Base-by-base conservation (phyloP, 1,140 invertebrate species). In the Brachionus koreanus region DNA sequence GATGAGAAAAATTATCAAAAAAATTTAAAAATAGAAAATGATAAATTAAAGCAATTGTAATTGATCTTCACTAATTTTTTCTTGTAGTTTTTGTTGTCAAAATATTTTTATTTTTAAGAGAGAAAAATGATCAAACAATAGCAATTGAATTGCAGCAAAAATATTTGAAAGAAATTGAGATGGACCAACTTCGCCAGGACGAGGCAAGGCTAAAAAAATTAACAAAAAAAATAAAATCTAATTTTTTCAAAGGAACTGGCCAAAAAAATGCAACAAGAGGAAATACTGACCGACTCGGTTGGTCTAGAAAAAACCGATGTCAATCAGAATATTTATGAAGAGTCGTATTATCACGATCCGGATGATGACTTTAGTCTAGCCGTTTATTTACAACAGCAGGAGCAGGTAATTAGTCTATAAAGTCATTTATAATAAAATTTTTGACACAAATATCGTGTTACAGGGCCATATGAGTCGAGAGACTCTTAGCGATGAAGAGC, bases 261-360 rank as follows among this genome's bases (percentile, higher is more conserved):
- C 10, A 74, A 74, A 74, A 43, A 46, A 29, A 16, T 74, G 3
- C 69, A 74, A 46, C 69, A 74, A 74, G 42, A 74, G 23, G 69
- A 74, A 46, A 74, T 74, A 25, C 9, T 74, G 19, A 46, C 39
- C n/a, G 69, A 74, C 29, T 35, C 63, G 33, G 6, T 67, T 12
- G 3, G 25, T n/a, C 35, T 9, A 39, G n/a, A 39, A 69, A 16
- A 37, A 39, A 1, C 37, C 0, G 33, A 69, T 39, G 16, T 19
- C 33, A 37, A 37, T 69, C 65, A 37, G 37, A 69, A 69, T 69
- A 39, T 69, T 42, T 37, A 69, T 39, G 65, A 69, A 37, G 65
- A 69, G 19, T 69, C 65, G n/a, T 69, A 37, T 69, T 69, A 69
- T 69, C 65, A 69, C 35, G 65, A 69, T 69, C 65, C 65, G 37